Conservation (phyloP, 2,797 vertebrate genomes). For the Neopelma chrysocephalum region DNA sequence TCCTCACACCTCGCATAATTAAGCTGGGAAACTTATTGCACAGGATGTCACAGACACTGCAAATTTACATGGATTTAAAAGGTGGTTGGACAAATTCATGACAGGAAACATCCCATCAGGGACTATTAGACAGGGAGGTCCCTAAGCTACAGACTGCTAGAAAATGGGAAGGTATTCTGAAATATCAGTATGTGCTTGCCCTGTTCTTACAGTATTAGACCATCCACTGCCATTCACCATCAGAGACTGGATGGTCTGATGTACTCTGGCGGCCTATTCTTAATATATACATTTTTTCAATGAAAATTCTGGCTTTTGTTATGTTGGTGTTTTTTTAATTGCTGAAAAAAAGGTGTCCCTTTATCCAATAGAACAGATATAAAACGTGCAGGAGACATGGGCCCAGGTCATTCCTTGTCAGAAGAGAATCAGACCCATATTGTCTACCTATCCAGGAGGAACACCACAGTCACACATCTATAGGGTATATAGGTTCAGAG, state of each 20-base stretch:
- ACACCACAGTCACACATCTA: background rate
- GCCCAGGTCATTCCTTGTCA: background rate
- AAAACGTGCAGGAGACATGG: accelerated
- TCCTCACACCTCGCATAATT: background rate
- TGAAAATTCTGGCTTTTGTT: background rate
- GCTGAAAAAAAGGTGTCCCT: accelerated
- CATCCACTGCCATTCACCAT: background rate
- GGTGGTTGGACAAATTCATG: background rate
- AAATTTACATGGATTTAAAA: slow-evolving; percentile 5
- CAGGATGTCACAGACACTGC: background rate
- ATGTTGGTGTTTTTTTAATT: background rate
- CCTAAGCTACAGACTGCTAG: background rate
- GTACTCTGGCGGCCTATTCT: background rate
- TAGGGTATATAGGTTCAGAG: background rate
- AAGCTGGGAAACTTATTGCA: background rate
- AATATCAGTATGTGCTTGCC: background rate
- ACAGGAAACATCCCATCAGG: background rate
- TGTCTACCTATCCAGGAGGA: background rate
- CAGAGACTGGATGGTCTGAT: background rate
- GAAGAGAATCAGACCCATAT: background rate
- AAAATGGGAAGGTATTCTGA: background rate
- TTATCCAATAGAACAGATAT: background rate
- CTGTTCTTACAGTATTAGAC: background rate
- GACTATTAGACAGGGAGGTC: background rate
- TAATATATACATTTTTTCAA: background rate